A percentile compares a stretch with the other conserved stretches of the same genome.
These are phyloP conservation scores for Sus cebifrons DNA, from an alignment of 2,797 vertebrate species.

Conservation along the genomic window DNA sequence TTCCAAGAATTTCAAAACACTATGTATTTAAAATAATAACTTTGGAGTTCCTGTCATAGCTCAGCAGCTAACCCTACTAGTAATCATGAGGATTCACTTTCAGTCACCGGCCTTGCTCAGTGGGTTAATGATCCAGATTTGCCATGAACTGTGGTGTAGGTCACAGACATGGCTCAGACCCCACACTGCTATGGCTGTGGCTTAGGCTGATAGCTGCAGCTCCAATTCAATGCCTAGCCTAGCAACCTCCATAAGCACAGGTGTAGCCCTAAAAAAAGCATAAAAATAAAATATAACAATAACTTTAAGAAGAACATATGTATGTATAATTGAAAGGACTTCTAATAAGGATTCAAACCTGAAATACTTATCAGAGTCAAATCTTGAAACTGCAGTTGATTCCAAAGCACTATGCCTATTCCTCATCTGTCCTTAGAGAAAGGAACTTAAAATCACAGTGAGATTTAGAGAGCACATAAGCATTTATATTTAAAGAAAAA, in stretches of 20 bases:
- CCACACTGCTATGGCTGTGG: too few species aligned
- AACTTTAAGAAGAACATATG: background rate
- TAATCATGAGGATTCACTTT: too few species aligned
- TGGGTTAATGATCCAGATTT: too few species aligned
- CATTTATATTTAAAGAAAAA: background rate
- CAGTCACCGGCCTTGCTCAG: too few species aligned
- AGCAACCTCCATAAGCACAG: too few species aligned
- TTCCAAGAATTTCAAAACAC: constrained; percentile 37
- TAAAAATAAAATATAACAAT: background rate
- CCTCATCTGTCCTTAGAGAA: background rate
- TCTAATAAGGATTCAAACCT: constrained; percentile 51
- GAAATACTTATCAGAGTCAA: constrained; percentile 42
- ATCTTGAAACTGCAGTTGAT: background rate
- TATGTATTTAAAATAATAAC: background rate
- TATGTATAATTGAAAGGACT: background rate
- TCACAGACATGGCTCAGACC: too few species aligned
- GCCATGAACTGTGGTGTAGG: too few species aligned
- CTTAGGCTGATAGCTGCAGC: too few species aligned
- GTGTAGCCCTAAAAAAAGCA: too few species aligned
- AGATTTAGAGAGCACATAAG: background rate
- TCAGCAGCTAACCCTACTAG: too few species aligned
- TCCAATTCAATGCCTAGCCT: too few species aligned
- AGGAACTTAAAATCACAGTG: background rate
- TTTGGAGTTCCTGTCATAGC: background rate
- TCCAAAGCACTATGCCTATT: background rate